Conservation (phyloP, 1,140 invertebrate genomes). For the Pogonus chalceus region DNA sequence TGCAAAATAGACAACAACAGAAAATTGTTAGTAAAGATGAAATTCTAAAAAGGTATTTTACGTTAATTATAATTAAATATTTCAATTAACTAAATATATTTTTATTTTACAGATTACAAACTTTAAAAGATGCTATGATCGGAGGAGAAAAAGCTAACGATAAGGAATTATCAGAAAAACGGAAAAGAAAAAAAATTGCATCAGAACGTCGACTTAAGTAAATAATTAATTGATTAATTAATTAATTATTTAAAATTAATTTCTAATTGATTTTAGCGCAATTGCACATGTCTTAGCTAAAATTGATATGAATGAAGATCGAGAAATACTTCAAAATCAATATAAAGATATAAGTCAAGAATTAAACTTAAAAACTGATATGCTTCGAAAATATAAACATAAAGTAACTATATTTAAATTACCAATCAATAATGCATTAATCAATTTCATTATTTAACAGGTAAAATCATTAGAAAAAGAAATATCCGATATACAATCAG, state of each 20-base stretch:
- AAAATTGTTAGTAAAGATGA: conserved; percentile 30
- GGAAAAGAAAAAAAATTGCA: conserved; percentile 54
- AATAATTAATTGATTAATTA: conserved; percentile 6
- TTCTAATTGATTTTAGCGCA: conserved; percentile 35
- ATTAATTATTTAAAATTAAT: not conserved
- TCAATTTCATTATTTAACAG: conserved; percentile 26
- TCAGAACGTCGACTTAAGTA: conserved; percentile 53
- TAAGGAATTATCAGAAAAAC: conserved; percentile 55
- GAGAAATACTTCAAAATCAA: conserved; percentile 47
- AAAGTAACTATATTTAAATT: conserved; percentile 45
- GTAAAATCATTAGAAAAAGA: conserved; percentile 57
- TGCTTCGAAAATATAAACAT: conserved; percentile 56
- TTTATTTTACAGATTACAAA: conserved; percentile 43
- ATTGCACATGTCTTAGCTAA: conserved; percentile 55
- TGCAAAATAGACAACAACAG: conserved; percentile 22
- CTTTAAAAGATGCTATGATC: conserved; percentile 63
- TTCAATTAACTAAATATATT: not conserved
- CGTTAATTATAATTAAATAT: too few relatives aligned
- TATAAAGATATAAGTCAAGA: conserved; percentile 71
- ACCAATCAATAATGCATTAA: conserved; percentile 9
- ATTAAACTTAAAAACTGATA: conserved; percentile 58
- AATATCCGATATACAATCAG: conserved; percentile 67
- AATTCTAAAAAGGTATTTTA: conserved; percentile 29
- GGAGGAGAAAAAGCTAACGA: conserved; percentile 71
- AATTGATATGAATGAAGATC: conserved; percentile 56